phyloP scores from a whole-genome alignment of 2,797 vertebrate genomes.

The Gadopsis bispinosus region DNA sequence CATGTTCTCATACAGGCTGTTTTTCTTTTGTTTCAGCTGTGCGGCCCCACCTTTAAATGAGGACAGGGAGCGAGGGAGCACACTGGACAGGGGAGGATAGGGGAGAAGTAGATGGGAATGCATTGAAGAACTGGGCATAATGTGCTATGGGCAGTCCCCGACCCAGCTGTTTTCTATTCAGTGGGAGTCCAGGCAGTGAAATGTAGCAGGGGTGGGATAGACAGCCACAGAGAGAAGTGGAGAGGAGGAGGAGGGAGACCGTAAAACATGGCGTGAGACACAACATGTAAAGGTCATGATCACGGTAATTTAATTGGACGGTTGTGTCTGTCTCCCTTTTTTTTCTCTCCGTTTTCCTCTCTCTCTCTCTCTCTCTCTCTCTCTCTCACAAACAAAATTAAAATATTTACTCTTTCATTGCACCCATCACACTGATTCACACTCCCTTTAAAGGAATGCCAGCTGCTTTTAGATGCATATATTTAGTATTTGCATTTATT shows the following conservation, averaged over 20 bases:
- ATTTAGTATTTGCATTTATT: background rate
- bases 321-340: constrained; percentile 31
- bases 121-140: constrained; percentile 83
- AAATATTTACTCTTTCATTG: background rate
- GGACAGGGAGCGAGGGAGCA: constrained; percentile 78
- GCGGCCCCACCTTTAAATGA: constrained; percentile 82
- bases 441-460: constrained; percentile 15
- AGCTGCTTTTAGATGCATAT: background rate
- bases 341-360: constrained; percentile 17
- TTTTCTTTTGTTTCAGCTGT: constrained; percentile 86
- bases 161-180: constrained; percentile 84
- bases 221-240: constrained; percentile 45
- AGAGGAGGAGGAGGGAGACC: constrained; percentile 51
- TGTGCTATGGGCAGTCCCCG: constrained; percentile 79
- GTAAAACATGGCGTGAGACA: constrained; percentile 66
- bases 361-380: constrained; percentile 6
- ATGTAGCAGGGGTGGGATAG: constrained; percentile 72
- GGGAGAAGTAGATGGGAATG: constrained; percentile 80
- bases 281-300: constrained; percentile 65
- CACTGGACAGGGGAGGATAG: constrained; percentile 76
- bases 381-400: background rate
- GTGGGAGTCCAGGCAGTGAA: constrained; percentile 75
- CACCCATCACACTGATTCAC: background rate
- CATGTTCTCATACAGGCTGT: constrained; percentile 82
- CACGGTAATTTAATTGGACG: constrained; percentile 36